Conservation (phyloP, 2,888 invertebrate genomes). For the Tenodera sinensis region DNA sequence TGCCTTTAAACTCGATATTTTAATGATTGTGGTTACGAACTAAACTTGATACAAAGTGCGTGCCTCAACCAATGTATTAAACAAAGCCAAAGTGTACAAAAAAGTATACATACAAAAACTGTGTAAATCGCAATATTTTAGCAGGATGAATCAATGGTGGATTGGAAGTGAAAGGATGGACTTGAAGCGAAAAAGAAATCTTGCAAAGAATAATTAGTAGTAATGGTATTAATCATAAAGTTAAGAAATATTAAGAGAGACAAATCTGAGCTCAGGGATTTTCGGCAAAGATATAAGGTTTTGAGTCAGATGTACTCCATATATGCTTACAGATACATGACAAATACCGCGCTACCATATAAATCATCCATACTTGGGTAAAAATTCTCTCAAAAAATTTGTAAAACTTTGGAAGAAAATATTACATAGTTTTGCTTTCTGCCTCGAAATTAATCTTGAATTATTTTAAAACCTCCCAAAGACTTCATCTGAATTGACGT, state of each 20-base stretch:
- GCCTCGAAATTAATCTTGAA: too few species aligned
- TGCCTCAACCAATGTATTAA: background rate
- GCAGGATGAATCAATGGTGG: background rate
- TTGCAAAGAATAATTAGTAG: constrained; percentile 1
- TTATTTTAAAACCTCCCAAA: too few species aligned
- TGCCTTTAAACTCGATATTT: background rate
- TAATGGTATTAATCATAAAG: background rate
- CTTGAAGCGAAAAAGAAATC: background rate
- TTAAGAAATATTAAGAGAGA: background rate
- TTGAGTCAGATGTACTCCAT: too few species aligned
- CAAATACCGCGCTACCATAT: too few species aligned
- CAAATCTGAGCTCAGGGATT: background rate
- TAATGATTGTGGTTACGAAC: background rate
- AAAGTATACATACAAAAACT: background rate
- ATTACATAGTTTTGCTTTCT: too few species aligned
- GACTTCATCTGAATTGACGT: too few species aligned
- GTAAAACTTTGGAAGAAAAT: too few species aligned
- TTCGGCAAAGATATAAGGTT: background rate
- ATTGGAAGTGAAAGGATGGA: background rate
- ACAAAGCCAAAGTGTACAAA: background rate
- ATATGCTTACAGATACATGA: too few species aligned
- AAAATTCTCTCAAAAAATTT: too few species aligned
- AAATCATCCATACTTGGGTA: too few species aligned
- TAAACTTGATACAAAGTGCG: background rate
- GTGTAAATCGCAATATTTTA: background rate